These are phyloP conservation scores for Macaca nemestrina DNA, from an alignment of 2,113 vertebrate species.

Conservation along the genomic window DNA sequence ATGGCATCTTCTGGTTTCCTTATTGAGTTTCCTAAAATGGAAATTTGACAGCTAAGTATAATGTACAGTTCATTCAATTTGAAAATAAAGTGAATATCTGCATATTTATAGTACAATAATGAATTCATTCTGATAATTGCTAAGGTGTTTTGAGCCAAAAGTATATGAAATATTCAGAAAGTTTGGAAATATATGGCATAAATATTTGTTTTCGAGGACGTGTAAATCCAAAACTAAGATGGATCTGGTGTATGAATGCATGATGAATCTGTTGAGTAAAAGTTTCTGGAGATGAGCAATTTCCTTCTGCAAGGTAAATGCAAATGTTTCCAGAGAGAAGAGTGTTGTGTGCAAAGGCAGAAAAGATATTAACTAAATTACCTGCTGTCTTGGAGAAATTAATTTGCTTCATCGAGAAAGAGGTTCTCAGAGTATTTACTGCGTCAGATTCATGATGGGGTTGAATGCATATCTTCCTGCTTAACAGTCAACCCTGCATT, in stretches of 20 bases:
- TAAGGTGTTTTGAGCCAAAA: conserved; percentile 6
- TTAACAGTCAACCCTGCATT: not conserved
- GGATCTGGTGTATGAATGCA: not conserved
- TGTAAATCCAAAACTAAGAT: not conserved
- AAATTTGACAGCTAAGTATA: conserved; percentile 28
- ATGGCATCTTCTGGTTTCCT: not conserved
- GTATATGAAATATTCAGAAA: conserved; percentile 2
- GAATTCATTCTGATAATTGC: not conserved
- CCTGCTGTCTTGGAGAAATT: not conserved
- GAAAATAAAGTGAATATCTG: not conserved
- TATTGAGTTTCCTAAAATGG: not conserved
- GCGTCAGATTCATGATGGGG: not conserved
- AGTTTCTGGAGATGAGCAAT: not conserved
- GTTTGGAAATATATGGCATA: not conserved
- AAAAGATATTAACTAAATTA: conserved; percentile 61
- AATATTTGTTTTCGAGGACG: not conserved
- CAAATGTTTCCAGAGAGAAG: not conserved
- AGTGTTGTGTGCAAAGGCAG: not conserved
- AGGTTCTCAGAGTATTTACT: not conserved
- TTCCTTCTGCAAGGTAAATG: not conserved
- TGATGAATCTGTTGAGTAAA: not conserved
- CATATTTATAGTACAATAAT: conserved; percentile 41
- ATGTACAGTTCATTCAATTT: not conserved
- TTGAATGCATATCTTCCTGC: not conserved
- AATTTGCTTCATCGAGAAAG: conserved; percentile 40